phyloP scores from a whole-genome alignment of 1,140 invertebrate genomes.

The Diplogasteroides magnus region DNA sequence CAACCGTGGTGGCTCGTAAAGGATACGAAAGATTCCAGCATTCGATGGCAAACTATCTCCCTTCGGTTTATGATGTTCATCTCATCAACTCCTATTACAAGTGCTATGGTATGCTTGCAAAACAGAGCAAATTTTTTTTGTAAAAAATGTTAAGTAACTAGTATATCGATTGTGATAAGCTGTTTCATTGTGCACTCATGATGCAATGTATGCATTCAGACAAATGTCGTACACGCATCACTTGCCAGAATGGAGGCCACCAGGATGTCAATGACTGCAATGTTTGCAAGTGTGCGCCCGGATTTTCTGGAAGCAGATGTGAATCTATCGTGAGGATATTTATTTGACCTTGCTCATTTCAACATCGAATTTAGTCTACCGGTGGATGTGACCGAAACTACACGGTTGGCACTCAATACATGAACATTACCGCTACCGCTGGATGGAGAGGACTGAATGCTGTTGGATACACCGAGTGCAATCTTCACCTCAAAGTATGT shows the following conservation, averaged over 20 bases:
- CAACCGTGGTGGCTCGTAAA: neutral
- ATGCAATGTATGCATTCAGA: too few relatives aligned
- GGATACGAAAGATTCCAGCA: neutral
- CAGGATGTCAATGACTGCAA: neutral
- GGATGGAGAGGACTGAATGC: neutral
- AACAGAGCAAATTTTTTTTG: too few relatives aligned
- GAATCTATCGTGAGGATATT: neutral
- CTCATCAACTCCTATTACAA: neutral
- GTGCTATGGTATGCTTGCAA: constrained; percentile 1
- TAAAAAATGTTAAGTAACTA: too few relatives aligned
- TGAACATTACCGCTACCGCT: neutral
- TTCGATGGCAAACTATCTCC: neutral
- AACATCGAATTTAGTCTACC: neutral
- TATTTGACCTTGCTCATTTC: neutral
- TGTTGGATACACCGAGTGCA: neutral
- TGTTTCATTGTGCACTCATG: too few relatives aligned
- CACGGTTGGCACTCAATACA: neutral
- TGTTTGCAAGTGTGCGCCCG: neutral
- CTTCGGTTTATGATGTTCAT: neutral
- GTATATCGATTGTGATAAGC: too few relatives aligned
- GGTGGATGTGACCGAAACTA: neutral
- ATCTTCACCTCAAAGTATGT: neutral
- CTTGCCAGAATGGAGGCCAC: neutral
- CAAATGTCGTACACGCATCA: neutral
- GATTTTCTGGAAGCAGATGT: neutral